Evolutionary conservation across 2,797 vertebrate species (phyloP), one percentile per base, ranked within the genome.

Genomic region (Esox lucius): DNA sequence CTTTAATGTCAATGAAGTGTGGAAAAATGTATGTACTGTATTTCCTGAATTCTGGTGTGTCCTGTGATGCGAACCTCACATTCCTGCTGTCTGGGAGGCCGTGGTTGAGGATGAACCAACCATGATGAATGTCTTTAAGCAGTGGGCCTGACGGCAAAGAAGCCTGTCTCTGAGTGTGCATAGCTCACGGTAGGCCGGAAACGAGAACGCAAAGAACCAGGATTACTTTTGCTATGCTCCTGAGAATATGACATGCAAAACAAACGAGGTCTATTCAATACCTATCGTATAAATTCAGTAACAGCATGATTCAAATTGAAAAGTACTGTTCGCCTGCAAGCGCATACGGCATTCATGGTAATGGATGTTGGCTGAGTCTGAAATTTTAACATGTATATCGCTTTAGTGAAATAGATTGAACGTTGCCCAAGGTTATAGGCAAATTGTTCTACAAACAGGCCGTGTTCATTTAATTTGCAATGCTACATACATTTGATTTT

Each of bases 91-190:
- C 70, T 61, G 33, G 26, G 67, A 31, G 75, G 74, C 59, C 48
- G 56, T 26, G 49, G 48, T 49, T 56, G 61, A 46, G 19, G 7
- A 5, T 77, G 53, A 35, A 26, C 78, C 35, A 39, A 56, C 33
- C 61, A 76, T 62, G 7, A 70, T n/a, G 64, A 46, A 71, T 65
- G 62, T 75, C 72, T 78, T 64, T 46, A 72, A 73, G 59, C 71
- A 19, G 67, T 42, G 70, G 53, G 77, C 31, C 76, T n/a, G 68
- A 2, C 13, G 53, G 33, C 64, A 11, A 3, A 8, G 15, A 72
- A 24, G 33, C 49, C 56, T 72, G 31, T 46, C 3, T 53, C 48
- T 49, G 68, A n/a, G 48, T 33, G 22, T 46, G 39, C n/a, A 68
- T 24, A 35, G 46, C 42, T 69, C 22, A 9, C 5, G n/a, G 39